Conservation (phyloP, 2,888 invertebrate species). For the Zygogramma bicolorata region DNA sequence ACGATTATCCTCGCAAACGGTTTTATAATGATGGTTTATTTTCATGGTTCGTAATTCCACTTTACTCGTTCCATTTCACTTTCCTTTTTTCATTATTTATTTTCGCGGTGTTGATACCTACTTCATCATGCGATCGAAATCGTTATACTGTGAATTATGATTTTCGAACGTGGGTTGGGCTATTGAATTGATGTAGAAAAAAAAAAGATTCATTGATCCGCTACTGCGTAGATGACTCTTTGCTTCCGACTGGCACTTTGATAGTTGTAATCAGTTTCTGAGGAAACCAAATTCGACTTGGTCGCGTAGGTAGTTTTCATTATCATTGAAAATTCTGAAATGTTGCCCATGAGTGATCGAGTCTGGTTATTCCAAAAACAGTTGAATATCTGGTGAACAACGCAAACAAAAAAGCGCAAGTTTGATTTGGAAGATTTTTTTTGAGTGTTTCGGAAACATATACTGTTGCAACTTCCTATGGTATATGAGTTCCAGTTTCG, state of each 20-base stretch:
- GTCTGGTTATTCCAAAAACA: too few species aligned
- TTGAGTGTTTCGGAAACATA: too few species aligned
- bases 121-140: conserved; percentile 1
- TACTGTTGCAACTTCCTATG: too few species aligned
- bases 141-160: neutral
- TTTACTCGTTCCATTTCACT: neutral
- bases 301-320: neutral
- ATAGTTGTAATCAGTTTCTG: neutral
- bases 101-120: neutral
- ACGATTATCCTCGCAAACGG: neutral
- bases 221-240: neutral
- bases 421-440: too few species aligned
- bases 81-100: conserved; percentile 3
- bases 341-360: too few species aligned
- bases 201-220: neutral
- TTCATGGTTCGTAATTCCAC: neutral
- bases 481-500: too few species aligned
- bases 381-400: too few species aligned
- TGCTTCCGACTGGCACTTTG: neutral
- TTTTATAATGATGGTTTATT: neutral
- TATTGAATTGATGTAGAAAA: neutral
- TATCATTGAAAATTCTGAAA: too few species aligned
- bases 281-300: neutral
- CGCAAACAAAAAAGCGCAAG: too few species aligned
- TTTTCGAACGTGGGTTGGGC: neutral